Evolutionary conservation across 2,113 vertebrate species (phyloP).

Genomic region (Machaerirhynchus nigripectus): DNA sequence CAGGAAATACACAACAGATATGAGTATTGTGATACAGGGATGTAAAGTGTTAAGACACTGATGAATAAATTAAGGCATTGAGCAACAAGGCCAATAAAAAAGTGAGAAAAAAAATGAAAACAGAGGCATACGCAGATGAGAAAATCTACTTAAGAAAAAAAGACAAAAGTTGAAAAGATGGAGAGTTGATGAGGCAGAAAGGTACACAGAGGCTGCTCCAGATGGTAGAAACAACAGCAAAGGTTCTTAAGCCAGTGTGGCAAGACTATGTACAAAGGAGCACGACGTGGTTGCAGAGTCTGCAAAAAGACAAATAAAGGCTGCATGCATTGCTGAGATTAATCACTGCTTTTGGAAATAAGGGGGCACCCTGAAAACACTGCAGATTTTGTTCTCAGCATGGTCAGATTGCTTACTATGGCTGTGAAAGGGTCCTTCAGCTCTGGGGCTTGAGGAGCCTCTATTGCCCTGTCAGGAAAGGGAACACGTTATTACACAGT

Average conservation of each 20-base stretch:
- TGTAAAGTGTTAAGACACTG: conserved; percentile 4
- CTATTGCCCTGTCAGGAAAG: neutral
- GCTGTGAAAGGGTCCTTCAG: neutral
- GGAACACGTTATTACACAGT: neutral
- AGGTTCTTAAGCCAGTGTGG: neutral
- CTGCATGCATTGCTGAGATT: neutral
- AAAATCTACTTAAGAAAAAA: neutral
- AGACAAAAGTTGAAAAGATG: conserved; percentile 6
- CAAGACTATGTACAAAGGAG: neutral
- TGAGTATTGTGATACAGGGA: neutral
- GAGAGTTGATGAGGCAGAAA: conserved; percentile 50
- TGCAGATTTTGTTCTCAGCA: neutral
- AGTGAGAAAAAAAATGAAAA: neutral
- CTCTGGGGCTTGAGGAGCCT: neutral
- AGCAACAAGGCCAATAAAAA: neutral
- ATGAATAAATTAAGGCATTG: conserved; percentile 35
- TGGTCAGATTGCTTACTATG: neutral
- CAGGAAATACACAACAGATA: neutral
- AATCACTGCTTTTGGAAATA: neutral
- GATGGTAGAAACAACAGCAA: conserved; percentile 3
- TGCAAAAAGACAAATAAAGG: neutral
- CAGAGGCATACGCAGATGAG: neutral
- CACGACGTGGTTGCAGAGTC: neutral
- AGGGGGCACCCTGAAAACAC: neutral
- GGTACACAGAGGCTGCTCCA: conserved; percentile 18